Evolutionary conservation across 2,888 invertebrate species (phyloP).

Genomic region (Proisotoma minuta): DNA sequence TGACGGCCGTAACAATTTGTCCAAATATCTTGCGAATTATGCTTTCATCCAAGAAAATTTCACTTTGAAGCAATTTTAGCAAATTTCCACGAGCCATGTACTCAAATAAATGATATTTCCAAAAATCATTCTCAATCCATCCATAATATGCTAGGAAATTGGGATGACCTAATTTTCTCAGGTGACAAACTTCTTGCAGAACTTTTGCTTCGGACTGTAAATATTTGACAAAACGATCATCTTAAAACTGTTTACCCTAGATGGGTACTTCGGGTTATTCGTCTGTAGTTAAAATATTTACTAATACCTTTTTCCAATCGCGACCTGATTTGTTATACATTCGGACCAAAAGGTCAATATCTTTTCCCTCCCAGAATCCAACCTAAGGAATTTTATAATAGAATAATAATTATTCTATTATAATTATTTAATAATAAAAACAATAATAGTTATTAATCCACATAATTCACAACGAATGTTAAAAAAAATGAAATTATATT

Average conservation of each 20-base stretch:
- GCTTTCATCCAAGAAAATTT: slow-evolving; percentile 1
- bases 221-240: background rate
- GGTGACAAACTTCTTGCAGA: slow-evolving; percentile 7
- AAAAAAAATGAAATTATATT: too few species aligned
- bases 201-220: background rate
- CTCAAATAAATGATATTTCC: slow-evolving; percentile 29
- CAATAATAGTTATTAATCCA: too few species aligned
- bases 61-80: slow-evolving; percentile 11
- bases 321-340: slow-evolving; percentile 23
- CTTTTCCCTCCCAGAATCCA: slow-evolving; percentile 16
- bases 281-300: background rate
- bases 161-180: slow-evolving; percentile 15
- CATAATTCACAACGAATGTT: too few species aligned
- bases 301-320: background rate
- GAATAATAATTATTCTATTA: too few species aligned
- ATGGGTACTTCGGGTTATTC: too few species aligned
- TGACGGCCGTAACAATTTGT: slow-evolving; percentile 23
- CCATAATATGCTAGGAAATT: slow-evolving; percentile 28
- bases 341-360: slow-evolving; percentile 13
- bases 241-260: too few species aligned
- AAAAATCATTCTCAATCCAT: slow-evolving; percentile 18
- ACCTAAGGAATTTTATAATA: too few species aligned
- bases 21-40: slow-evolving; percentile 23
- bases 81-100: slow-evolving; percentile 21
- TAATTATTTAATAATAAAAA: too few species aligned